Conservation (phyloP, 2,888 invertebrate genomes). For the Plebejus anna region DNA sequence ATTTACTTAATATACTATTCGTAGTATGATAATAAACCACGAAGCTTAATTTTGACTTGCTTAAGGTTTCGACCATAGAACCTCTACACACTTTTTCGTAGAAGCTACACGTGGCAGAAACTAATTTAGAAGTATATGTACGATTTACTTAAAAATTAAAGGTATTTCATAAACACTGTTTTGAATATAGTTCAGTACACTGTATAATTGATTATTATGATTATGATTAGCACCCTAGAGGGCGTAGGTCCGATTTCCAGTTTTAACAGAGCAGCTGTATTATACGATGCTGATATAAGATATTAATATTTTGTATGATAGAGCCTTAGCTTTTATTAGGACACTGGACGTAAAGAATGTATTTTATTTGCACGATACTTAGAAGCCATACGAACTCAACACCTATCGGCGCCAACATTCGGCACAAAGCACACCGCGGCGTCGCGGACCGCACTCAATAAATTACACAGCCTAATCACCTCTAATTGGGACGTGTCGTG, state of each 20-base stretch:
- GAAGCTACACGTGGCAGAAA: not conserved
- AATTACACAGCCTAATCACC: constrained; percentile 75
- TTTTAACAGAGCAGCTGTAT: no score
- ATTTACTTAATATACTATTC: no score
- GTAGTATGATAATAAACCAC: not conserved
- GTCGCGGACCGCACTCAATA: constrained; percentile 70
- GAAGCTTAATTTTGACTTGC: not conserved
- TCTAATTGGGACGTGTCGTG: constrained; percentile 77
- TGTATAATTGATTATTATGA: no score
- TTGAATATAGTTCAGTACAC: no score
- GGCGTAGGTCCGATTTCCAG: no score
- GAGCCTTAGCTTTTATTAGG: not conserved
- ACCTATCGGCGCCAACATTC: constrained; percentile 64
- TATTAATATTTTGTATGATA: not conserved
- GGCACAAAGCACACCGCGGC: constrained; percentile 58
- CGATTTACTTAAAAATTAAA: not conserved
- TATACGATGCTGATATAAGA: not conserved
- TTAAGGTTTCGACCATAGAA: not conserved
- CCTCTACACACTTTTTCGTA: not conserved
- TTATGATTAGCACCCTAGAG: no score
- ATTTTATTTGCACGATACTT: constrained; percentile 41
- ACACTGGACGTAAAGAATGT: not conserved
- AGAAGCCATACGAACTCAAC: constrained; percentile 64
- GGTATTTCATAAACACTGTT: no score
- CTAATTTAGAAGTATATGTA: not conserved